phyloP scores from a whole-genome alignment of 2,797 vertebrate species.

The Bufotes viridis region DNA sequence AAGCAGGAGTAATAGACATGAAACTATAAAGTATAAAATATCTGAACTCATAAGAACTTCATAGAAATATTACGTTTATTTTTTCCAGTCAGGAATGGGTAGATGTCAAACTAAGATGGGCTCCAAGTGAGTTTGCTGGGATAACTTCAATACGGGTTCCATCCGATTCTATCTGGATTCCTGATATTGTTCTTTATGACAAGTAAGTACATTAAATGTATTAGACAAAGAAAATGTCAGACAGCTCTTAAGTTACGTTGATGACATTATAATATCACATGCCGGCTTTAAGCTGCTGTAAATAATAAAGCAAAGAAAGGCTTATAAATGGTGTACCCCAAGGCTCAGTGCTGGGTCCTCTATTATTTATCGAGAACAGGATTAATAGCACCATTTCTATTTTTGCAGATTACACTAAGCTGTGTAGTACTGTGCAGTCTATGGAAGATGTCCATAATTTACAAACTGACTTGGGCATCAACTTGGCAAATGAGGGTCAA shows the following conservation, averaged over 20 bases:
- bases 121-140: constrained; percentile 88
- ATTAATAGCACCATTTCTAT: no score
- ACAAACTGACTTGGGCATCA: no score
- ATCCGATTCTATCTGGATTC: constrained; percentile 91
- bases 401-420: no score
- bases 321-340: no score
- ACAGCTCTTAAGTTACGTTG: background rate
- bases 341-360: no score
- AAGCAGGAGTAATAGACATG: no score
- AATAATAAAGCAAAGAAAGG: background rate
- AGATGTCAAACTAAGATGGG: constrained; percentile 91
- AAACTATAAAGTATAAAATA: background rate
- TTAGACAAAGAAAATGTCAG: background rate
- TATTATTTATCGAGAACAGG: no score
- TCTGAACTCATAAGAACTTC: background rate
- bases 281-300: background rate
- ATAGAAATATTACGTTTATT: background rate
- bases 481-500: no score
- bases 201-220: constrained; percentile 80
- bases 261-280: background rate
- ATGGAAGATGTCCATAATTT: no score
- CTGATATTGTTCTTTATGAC: constrained; percentile 95
- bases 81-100: constrained; percentile 85
- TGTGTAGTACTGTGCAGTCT: no score
- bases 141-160: constrained; percentile 92